Evolutionary conservation across 1,140 invertebrate species (phyloP).

Genomic region (Lordiphosa mommai): DNA sequence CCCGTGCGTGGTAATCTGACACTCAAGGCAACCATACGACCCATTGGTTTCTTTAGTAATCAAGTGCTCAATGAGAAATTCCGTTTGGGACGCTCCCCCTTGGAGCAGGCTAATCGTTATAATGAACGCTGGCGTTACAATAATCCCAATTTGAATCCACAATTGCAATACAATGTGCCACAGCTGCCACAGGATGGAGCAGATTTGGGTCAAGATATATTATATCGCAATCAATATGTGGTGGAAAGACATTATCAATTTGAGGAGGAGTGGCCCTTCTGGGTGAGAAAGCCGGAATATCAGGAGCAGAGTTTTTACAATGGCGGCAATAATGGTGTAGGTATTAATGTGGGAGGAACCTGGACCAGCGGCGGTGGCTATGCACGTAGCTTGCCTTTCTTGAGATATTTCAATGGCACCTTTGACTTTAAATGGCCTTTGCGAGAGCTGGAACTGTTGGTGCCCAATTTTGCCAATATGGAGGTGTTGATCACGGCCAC

Average conservation of each 20-base stretch:
- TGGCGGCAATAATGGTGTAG: too few relatives aligned
- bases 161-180: slow-evolving; percentile 42
- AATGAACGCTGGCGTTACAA: slow-evolving; percentile 63
- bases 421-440: slow-evolving; percentile 92
- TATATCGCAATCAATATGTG: slow-evolving; percentile 81
- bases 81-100: slow-evolving; percentile 68
- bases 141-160: slow-evolving; percentile 52
- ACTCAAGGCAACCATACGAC: slow-evolving; percentile 87
- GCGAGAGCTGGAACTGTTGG: slow-evolving; percentile 86
- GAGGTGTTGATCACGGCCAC: slow-evolving; percentile 93
- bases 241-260: slow-evolving; percentile 88
- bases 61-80: slow-evolving; percentile 76
- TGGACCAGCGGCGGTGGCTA: too few relatives aligned
- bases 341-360: too few relatives aligned
- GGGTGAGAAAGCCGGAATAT: slow-evolving; percentile 83
- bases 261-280: slow-evolving; percentile 88
- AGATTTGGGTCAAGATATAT: slow-evolving; percentile 56
- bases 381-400: slow-evolving; percentile 82
- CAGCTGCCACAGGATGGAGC: slow-evolving; percentile 50
- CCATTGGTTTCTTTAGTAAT: slow-evolving; percentile 83
- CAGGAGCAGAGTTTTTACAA: too few relatives aligned
- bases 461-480: slow-evolving; percentile 85
- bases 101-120: slow-evolving; percentile 53
- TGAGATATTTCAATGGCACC: slow-evolving; percentile 91
- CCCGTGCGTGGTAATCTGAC: slow-evolving; percentile 93